These are phyloP conservation scores for Polypterus bichir DNA, from an alignment of 2,113 vertebrate species.

Conservation along the genomic window DNA sequence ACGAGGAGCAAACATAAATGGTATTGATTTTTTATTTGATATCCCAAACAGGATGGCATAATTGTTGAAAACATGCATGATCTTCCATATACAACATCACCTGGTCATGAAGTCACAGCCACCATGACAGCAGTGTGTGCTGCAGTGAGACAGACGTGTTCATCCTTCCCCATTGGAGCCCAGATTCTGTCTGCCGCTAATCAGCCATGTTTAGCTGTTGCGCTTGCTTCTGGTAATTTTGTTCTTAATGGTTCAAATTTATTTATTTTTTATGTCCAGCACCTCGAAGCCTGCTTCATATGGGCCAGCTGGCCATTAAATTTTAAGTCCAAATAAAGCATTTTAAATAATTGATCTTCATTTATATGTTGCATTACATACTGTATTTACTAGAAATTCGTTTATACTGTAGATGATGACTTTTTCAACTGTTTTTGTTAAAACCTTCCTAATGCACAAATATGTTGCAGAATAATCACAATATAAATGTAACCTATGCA, in stretches of 20 bases:
- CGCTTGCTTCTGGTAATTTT: conserved; percentile 62
- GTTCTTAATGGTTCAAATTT: too few relatives aligned
- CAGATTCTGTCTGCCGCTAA: conserved; percentile 69
- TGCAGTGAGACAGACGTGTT: conserved; percentile 45
- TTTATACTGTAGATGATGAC: too few relatives aligned
- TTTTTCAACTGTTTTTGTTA: too few relatives aligned
- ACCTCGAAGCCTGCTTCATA: too few relatives aligned
- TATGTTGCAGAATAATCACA: too few relatives aligned
- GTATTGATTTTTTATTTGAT: too few relatives aligned
- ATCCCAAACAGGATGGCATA: conserved; percentile 51
- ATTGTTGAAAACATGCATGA: conserved; percentile 83
- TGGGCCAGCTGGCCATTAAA: background rate
- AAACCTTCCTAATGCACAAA: too few relatives aligned
- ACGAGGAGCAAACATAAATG: too few relatives aligned
- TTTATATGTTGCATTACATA: background rate
- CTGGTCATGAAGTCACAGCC: conserved; percentile 62
- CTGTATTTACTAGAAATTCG: too few relatives aligned
- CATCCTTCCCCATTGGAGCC: conserved; percentile 46
- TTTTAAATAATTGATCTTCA: background rate
- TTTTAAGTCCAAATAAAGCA: background rate
- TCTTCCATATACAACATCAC: conserved; percentile 48
- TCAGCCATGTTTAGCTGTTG: conserved; percentile 52
- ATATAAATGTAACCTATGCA: too few relatives aligned
- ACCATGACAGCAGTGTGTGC: conserved; percentile 51
- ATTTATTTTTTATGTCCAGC: too few relatives aligned